These are phyloP conservation scores for Papilio aristodemus DNA, from an alignment of 1,140 invertebrate genomes.

Conservation along the genomic window DNA sequence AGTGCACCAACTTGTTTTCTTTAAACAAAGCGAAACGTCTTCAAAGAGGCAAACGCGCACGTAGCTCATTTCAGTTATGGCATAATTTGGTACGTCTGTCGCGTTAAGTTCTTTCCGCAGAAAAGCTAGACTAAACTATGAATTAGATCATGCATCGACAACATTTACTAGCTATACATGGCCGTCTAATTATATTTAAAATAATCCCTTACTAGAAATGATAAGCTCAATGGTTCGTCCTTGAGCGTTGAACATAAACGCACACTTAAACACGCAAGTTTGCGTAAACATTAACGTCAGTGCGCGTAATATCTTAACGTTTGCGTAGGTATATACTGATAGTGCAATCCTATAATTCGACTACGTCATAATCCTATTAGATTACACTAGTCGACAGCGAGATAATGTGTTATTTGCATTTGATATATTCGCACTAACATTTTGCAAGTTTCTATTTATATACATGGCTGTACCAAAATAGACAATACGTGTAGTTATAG, in stretches of 20 bases:
- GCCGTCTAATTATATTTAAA: neutral
- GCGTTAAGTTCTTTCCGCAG: neutral
- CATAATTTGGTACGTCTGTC: constrained; percentile 11
- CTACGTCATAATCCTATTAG: constrained; percentile 32
- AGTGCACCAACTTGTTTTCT: constrained; percentile 70
- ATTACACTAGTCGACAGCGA: constrained; percentile 23
- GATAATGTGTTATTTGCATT: constrained; percentile 32
- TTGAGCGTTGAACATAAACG: constrained; percentile 16
- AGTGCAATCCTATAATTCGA: constrained; percentile 30
- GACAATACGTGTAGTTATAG: neutral
- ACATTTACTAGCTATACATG: no score
- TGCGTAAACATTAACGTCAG: constrained; percentile 9
- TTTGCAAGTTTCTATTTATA: constrained; percentile 18
- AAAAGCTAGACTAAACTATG: neutral
- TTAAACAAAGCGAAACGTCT: constrained; percentile 65
- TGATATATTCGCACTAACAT: constrained; percentile 18
- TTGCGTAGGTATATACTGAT: constrained; percentile 16
- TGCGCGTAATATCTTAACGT: constrained; percentile 8
- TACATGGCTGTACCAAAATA: neutral
- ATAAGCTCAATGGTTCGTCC: neutral
- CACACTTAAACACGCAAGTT: constrained; percentile 12
- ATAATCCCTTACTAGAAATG: neutral
- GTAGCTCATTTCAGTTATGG: constrained; percentile 10
- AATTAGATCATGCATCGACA: neutral
- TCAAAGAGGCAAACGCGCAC: constrained; percentile 38